Evolutionary conservation across 2,113 vertebrate species (phyloP).

Genomic region (Rhagologus leucostigma): DNA sequence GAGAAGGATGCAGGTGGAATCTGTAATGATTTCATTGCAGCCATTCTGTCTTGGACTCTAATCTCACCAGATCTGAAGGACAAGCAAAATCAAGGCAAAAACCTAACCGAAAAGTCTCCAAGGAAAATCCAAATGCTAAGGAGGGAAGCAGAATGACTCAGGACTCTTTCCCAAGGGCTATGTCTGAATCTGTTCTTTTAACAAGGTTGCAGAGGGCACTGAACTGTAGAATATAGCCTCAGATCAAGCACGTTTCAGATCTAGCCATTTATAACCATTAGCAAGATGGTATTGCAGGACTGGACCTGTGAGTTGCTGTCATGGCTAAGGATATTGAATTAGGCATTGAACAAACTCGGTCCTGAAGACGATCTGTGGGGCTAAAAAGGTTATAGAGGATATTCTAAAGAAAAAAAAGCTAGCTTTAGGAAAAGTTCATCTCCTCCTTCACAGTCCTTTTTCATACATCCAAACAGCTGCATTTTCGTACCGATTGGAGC

Average conservation of each 20-base stretch:
- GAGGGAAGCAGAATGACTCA: background rate
- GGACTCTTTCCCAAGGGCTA: background rate
- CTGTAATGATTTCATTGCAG: conserved; percentile 12
- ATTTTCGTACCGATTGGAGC: background rate
- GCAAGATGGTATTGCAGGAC: background rate
- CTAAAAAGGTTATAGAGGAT: background rate
- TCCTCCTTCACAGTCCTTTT: background rate
- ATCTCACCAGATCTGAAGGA: conserved; percentile 22
- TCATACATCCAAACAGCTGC: background rate
- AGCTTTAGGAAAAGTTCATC: background rate
- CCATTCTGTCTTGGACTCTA: background rate
- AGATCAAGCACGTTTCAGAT: conserved; percentile 1
- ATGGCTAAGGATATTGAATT: background rate
- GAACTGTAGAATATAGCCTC: background rate
- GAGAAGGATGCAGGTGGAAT: background rate
- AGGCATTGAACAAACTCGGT: conserved; percentile 4
- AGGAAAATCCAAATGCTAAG: background rate
- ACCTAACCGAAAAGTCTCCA: background rate
- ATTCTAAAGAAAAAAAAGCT: background rate
- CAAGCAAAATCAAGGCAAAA: conserved; percentile 24
- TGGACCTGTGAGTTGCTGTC: conserved; percentile 17
- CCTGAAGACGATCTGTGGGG: background rate
- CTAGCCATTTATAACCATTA: conserved; percentile 35
- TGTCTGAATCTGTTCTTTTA: background rate
- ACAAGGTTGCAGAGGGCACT: background rate